Conservation (phyloP, 2,888 invertebrate species). For the Amiota mariae region DNA sequence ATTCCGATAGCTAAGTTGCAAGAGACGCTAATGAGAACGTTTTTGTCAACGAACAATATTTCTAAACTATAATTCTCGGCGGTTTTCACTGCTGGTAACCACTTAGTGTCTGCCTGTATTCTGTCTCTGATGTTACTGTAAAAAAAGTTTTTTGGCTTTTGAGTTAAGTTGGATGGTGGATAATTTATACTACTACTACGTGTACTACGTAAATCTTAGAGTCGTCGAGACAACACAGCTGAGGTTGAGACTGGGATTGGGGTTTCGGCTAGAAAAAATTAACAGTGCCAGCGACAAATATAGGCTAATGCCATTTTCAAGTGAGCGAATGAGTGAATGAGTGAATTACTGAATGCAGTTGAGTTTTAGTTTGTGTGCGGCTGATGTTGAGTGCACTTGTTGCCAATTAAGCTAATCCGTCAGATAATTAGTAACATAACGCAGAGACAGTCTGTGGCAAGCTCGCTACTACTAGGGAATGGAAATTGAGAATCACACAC, state of each 20-base stretch:
- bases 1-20: no score
- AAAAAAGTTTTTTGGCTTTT: slow-evolving; percentile 23
- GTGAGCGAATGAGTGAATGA: slow-evolving; percentile 47
- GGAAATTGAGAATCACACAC: not conserved
- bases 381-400: slow-evolving; percentile 62
- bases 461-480: not conserved
- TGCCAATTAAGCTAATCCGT: slow-evolving; percentile 73
- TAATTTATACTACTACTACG: slow-evolving; percentile 37
- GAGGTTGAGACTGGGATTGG: slow-evolving; percentile 3
- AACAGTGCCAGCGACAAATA: slow-evolving; percentile 51
- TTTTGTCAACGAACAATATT: no score
- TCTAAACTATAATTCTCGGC: slow-evolving; percentile 33
- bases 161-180: not conserved
- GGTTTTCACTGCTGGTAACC: slow-evolving; percentile 20
- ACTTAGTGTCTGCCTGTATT: slow-evolving; percentile 32
- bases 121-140: slow-evolving; percentile 14
- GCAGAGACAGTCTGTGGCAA: slow-evolving; percentile 43
- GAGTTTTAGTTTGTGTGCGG: slow-evolving; percentile 36
- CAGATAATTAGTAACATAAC: slow-evolving; percentile 71
- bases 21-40: no score
- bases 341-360: slow-evolving; percentile 35
- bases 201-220: slow-evolving; percentile 35
- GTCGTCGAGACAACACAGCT: slow-evolving; percentile 31
- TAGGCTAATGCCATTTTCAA: slow-evolving; percentile 67
- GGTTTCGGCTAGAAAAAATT: slow-evolving; percentile 34